Base-by-base conservation (phyloP, 2,113 vertebrate species). In the Corydoras maculifer region DNA sequence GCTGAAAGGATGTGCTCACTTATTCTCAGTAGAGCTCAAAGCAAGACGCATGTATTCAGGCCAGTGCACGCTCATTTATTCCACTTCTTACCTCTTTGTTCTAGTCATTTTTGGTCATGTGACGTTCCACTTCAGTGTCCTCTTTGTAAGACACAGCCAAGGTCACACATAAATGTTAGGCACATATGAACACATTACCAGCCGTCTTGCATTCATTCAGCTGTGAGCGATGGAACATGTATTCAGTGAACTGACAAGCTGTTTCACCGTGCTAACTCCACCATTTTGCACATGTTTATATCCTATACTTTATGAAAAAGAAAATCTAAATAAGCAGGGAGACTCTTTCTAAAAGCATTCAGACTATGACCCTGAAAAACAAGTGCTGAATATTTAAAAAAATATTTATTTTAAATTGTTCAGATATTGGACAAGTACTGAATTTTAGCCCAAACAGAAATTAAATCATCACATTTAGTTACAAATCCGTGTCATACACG, bases 101-200 rank as follows among this genome's bases (percentile, higher is more conserved):
- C 31, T 58, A 68, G 48, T 25, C 59, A 54, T 62, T 29, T 31
- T 9, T 14, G 7, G 65, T 67, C 65, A 67, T 67, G 51, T 32
- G 65, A 67, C 30, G 51, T 67, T 67, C 65, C 65, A 67, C 65
- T 67, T 32, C 50, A 67, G 49, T 55, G 65, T 67, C 54, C 65
- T 29, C 65, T 67, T 67, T 67, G 65, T 67, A 54, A 54, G 65
- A 55, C 50, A 55, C 4, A 29, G 51, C 14, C 65, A 67, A 1
- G 51, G 65, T 67, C 51, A 69, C 57, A 35, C 29, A 18, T 66
- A 43, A 43, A 43, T 66, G 51, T 30, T 66, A 54, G 57, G 57
- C 59, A 67, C 63, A 73, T 61, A 73, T 30, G 35, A 43, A 68
- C 54, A 69, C 30, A 31, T 3, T 11, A 31, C 12, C 54, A 15